Base-by-base conservation (phyloP, 2,797 vertebrate genomes). In the Melanotaenia nigrans region DNA sequence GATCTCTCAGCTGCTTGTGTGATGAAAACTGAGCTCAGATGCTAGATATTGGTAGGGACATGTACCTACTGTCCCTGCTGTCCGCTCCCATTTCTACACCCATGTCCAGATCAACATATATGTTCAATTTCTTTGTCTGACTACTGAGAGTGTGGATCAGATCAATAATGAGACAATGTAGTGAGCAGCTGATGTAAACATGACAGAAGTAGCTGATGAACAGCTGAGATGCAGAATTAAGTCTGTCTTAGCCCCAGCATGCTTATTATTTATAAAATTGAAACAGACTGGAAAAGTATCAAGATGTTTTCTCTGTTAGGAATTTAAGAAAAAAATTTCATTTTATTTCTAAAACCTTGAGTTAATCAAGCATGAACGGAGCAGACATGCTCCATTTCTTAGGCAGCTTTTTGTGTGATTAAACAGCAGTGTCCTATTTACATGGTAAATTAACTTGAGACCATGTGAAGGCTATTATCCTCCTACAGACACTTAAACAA, bases 401-500 rank as follows among this genome's bases (percentile, higher is more conserved):
- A 66, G 69, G 78, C 71, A 82, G 73, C 0, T 62, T 92, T 94
- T 90, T 93, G 91, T 94, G 92, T 97, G 97, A 97, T 97, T 97
- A 97, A 96, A 96, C 93, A 94, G 92, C 91, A 93, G 95, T 90
- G 94, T 95, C 95, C 95, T 97, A 96, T 97, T 97, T 97, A 97
- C 96, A 98, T 95, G 96, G 95, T 94, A 97, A 96, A 98, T 97
- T 96, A 97, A 96, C 95, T 83, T 79, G 91, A 95, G 79, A 93
- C 95, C 94, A 94, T 94, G 94, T 95, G 96, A 96, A 94, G 94
- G 93, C 94, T 95, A 92, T 91, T 95, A 95, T 93, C 85, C 79
- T 89, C 87, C 92, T 89, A 83, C 88, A 92, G 87, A 91, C 87
- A 85, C 82, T 79, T 76, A 89, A 92, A 90, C 90, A 92, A 90